Conservation (phyloP, 1,140 invertebrate species). For the Leptinotarsa texana region DNA sequence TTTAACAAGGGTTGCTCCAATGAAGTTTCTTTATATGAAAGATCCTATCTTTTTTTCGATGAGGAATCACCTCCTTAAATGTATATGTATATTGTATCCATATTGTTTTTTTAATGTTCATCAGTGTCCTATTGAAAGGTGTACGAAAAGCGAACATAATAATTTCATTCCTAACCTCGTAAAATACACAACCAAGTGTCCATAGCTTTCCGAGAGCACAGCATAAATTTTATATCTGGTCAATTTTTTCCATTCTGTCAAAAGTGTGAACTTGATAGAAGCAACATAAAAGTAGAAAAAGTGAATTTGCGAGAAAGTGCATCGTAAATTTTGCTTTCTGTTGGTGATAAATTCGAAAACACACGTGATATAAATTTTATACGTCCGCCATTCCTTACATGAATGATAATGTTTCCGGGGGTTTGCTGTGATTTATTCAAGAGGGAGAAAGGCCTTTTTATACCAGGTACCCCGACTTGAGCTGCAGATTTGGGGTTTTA, state of each 20-base stretch:
- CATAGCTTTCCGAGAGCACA: not conserved
- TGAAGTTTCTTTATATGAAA: too few relatives aligned
- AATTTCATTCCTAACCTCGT: not conserved
- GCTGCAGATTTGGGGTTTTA: not conserved
- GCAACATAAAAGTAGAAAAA: not conserved
- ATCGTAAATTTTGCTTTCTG: slow-evolving; percentile 16
- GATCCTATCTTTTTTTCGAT: too few relatives aligned
- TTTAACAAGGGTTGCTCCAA: too few relatives aligned
- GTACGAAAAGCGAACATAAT: too few relatives aligned
- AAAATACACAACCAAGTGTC: not conserved
- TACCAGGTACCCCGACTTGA: not conserved
- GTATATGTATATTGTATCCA: too few relatives aligned
- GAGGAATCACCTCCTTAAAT: too few relatives aligned
- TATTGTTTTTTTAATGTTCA: too few relatives aligned
- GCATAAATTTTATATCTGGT: not conserved
- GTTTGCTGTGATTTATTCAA: slow-evolving; percentile 17
- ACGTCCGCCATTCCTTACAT: not conserved
- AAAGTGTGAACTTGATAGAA: not conserved
- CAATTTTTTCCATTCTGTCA: slow-evolving; percentile 3
- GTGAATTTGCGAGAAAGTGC: slow-evolving; percentile 19
- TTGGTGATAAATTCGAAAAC: not conserved
- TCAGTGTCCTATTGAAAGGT: too few relatives aligned
- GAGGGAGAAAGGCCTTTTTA: not conserved
- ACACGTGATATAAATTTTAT: slow-evolving; percentile 21
- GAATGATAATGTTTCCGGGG: slow-evolving; percentile 14